Evolutionary conservation across 1,140 invertebrate genomes (phyloP).

Genomic region (Cydia fagiglandana): DNA sequence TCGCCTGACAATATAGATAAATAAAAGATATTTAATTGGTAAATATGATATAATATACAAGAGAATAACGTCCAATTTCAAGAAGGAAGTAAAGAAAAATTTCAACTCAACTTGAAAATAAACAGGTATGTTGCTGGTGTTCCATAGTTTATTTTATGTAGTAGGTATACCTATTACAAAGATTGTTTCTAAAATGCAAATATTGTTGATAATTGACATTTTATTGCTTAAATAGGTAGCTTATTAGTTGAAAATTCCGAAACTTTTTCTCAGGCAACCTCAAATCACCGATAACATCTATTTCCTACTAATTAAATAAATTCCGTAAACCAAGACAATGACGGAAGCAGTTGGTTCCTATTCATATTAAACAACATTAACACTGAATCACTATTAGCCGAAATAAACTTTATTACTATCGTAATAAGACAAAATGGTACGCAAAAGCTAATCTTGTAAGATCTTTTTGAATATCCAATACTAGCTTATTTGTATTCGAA

Average conservation of each 20-base stretch:
- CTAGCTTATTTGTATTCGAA: not conserved
- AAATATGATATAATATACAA: no score
- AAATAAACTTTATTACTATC: not conserved
- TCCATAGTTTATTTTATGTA: no score
- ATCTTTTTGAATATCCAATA: not conserved
- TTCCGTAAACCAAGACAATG: conserved; percentile 12
- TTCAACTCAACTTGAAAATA: no score
- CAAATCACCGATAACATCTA: conserved; percentile 8
- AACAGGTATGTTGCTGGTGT: not conserved
- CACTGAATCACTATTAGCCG: not conserved
- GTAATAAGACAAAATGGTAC: not conserved
- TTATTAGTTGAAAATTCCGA: no score
- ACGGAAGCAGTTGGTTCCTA: not conserved
- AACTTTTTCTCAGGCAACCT: conserved; percentile 7
- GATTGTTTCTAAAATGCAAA: not conserved
- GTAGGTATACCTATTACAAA: no score
- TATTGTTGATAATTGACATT: not conserved
- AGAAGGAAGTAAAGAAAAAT: no score
- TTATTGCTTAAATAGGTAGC: no score
- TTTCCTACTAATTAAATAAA: conserved; percentile 16
- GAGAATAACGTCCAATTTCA: no score
- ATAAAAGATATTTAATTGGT: no score
- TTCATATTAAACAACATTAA: not conserved
- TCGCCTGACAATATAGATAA: no score
- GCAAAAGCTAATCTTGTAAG: not conserved